Conservation (phyloP, 2,888 invertebrate genomes). For the Thecocarcelia acutangulata region DNA sequence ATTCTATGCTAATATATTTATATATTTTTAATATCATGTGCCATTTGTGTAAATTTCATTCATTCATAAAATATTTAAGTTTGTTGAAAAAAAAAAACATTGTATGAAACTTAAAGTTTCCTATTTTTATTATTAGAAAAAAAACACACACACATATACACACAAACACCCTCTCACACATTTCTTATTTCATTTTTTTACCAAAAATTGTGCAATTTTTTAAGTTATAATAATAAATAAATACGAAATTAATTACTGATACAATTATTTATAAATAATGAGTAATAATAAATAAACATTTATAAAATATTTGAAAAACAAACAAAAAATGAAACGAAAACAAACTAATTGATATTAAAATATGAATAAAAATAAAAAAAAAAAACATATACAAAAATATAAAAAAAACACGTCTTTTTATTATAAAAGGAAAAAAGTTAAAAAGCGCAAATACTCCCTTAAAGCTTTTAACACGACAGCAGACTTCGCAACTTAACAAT, state of each 20-base stretch:
- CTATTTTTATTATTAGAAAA: constrained; percentile 16
- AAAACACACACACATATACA: not conserved
- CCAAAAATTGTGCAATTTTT: constrained; percentile 71
- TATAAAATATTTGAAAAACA: constrained; percentile 56
- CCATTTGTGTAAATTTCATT: constrained; percentile 67
- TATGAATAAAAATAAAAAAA: constrained; percentile 55
- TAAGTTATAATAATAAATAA: constrained; percentile 17
- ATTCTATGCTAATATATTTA: not conserved
- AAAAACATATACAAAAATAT: constrained; percentile 14
- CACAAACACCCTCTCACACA: not conserved
- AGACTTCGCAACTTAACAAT: too few species aligned
- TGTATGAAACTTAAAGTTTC: constrained; percentile 33
- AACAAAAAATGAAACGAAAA: constrained; percentile 48
- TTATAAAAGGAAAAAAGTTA: not conserved
- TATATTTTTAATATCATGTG: constrained; percentile 58
- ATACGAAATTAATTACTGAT: constrained; percentile 26
- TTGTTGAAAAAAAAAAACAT: constrained; percentile 6
- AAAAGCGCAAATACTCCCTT: not conserved
- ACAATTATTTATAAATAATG: constrained; percentile 45
- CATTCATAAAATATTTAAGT: constrained; percentile 57
- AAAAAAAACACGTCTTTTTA: constrained; percentile 4
- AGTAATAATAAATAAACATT: constrained; percentile 51
- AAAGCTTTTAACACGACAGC: too few species aligned
- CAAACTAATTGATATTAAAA: constrained; percentile 67
- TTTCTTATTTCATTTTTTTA: constrained; percentile 58